Percentiles rank a stretch among this genome's conserved stretches.
Evolutionary conservation across 2,797 vertebrate genomes (phyloP).

Genomic region (Trichosurus vulpecula): DNA sequence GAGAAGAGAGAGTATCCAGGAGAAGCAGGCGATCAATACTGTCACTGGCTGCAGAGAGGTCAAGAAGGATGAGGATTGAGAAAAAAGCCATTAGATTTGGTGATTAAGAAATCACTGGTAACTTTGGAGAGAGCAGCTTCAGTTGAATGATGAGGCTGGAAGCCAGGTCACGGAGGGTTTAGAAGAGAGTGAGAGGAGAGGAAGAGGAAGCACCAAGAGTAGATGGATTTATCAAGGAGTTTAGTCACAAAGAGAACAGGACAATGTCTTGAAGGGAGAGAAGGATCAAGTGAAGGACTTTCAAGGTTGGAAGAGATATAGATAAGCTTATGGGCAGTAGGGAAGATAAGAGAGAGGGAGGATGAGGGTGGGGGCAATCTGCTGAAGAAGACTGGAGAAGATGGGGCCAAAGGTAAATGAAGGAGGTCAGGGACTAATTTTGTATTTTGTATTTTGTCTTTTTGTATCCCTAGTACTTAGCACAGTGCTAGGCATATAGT

Average conservation of each 20-base stretch:
- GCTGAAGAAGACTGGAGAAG: background rate
- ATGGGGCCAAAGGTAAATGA: background rate
- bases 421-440: background rate
- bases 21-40: background rate
- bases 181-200: background rate
- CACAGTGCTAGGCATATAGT: background rate
- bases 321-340: background rate
- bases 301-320: background rate
- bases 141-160: background rate
- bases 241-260: background rate
- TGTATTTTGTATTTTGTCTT: too few relatives aligned
- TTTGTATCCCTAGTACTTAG: background rate
- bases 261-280: background rate
- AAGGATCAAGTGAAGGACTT: background rate
- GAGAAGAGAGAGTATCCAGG: background rate
- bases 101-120: background rate
- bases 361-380: background rate
- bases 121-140: background rate
- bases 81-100: background rate
- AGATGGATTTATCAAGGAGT: background rate
- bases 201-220: background rate
- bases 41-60: background rate
- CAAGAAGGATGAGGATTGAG: background rate
- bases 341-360: background rate
- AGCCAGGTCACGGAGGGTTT: background rate